Evolutionary conservation across 2,888 invertebrate species (phyloP), one percentile per base, ranked within the genome.

Genomic region (Acholoe squamosa): DNA sequence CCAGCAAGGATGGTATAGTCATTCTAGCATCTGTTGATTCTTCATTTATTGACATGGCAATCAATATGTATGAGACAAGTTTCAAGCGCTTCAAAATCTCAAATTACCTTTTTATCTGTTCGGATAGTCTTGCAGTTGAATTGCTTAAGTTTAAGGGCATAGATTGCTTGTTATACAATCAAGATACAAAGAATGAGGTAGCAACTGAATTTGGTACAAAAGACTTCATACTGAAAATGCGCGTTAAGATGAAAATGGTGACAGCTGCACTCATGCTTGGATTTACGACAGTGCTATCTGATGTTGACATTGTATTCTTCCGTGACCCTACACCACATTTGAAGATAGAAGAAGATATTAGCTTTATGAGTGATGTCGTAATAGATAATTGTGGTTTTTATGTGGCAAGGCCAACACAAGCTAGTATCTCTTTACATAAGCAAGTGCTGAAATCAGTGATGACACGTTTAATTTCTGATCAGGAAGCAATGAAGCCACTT

Each of bases 301-400:
- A 90, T 43, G n/a, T 67, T 5, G 90, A 90, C 28, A 52, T 86
- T 12, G 43, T 88, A 0, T 84, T 90, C 33, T 86, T 90, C 56
- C 33, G 88, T 25, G 54, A 91, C 33, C 91, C 91, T 7, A 71
- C 88, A n/a, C 67, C 67, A 34, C 33, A 90, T 52, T 28, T 67
- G 14, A 61, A 71, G n/a, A 34, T 5, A 28, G 43, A 54, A n/a
- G 80, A 56, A 33, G 91, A 91, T 67, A 91, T 91, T 25, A 51
- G 51, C 16, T 34, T 89, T 0, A 43, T 43, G 54, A 31, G 43
- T n/a, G 91, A 91, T 67, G 61, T 54, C 7, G 56, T 61, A 3
- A 31, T 61, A 54, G 52, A 51, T 16, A 91, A 91, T 77, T 71
- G 76, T 56, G 91, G 91, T 0, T 91, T 91, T 80, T 84, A 71